phyloP scores from a whole-genome alignment of 2,888 invertebrate genomes.

The Microdon myrmicae region DNA sequence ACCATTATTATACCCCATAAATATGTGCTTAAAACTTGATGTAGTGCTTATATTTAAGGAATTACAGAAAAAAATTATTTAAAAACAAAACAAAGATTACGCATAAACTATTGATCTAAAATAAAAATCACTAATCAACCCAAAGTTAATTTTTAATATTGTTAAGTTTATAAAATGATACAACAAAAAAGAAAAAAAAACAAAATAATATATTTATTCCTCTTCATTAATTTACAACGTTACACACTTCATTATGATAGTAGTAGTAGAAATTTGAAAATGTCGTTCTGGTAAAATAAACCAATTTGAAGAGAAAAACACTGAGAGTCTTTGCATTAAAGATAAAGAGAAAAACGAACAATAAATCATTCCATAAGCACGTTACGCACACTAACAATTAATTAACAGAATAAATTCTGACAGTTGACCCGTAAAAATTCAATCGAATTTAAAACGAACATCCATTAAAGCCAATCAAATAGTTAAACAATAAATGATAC shows the following conservation, averaged over 20 bases:
- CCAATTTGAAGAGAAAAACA: conserved; percentile 1
- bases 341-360: conserved; percentile 8
- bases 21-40: conserved; percentile 44
- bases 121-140: conserved; percentile 7
- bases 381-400: conserved; percentile 9
- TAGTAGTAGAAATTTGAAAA: conserved; percentile 11
- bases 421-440: conserved; percentile 12
- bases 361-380: conserved; percentile 29
- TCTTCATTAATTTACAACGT: conserved; percentile 26
- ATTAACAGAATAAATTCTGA: not conserved
- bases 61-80: conserved; percentile 5
- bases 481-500: conserved; percentile 26
- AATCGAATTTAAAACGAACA: conserved; percentile 3
- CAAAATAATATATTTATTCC: conserved; percentile 17
- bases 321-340: conserved; percentile 19
- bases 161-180: conserved; percentile 30
- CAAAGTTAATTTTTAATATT: conserved; percentile 26
- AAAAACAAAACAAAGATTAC: conserved; percentile 23
- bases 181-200: conserved; percentile 7
- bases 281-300: conserved; percentile 6
- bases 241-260: conserved; percentile 32
- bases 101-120: conserved; percentile 29
- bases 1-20: conserved; percentile 34
- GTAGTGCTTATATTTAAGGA: conserved; percentile 50
- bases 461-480: conserved; percentile 20